A percentile compares a stretch with the other conserved stretches of the same genome.
These are phyloP conservation scores for Thalassarche chlororhynchos DNA, from an alignment of 2,113 vertebrate species.

Conservation along the genomic window DNA sequence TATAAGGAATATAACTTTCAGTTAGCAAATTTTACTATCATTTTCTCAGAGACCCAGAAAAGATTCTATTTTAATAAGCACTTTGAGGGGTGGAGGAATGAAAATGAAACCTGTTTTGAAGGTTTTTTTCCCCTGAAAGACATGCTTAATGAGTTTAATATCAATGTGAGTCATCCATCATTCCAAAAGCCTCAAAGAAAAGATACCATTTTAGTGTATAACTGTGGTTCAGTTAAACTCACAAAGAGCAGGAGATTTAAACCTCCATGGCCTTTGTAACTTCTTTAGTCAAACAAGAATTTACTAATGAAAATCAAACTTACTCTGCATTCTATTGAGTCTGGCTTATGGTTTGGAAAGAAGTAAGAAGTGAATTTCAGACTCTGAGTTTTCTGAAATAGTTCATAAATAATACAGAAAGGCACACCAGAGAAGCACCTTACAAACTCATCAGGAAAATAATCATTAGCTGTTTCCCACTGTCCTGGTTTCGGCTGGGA, in stretches of 20 bases:
- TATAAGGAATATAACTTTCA: slow-evolving; percentile 32
- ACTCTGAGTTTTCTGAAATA: background rate
- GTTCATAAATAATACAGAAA: background rate
- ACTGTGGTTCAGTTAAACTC: background rate
- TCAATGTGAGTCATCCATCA: slow-evolving; percentile 3
- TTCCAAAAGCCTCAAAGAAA: background rate
- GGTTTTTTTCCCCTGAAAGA: background rate
- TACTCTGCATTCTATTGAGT: background rate
- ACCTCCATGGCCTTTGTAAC: background rate
- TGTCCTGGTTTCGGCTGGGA: background rate
- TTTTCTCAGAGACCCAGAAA: background rate
- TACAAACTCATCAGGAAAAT: background rate
- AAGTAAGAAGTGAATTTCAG: background rate
- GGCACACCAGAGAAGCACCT: background rate
- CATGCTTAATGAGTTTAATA: slow-evolving; percentile 16
- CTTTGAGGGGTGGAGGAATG: background rate
- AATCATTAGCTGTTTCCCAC: background rate
- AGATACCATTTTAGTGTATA: background rate
- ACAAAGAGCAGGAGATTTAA: background rate
- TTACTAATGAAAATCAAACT: background rate
- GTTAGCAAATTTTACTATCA: background rate
- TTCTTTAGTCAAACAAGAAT: slow-evolving; percentile 15
- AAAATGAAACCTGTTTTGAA: slow-evolving; percentile 20
- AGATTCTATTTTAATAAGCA: slow-evolving; percentile 32
- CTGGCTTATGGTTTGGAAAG: background rate